Evolutionary conservation across 2,113 vertebrate species (phyloP).

Genomic region (Chlorodrepanis virens): DNA sequence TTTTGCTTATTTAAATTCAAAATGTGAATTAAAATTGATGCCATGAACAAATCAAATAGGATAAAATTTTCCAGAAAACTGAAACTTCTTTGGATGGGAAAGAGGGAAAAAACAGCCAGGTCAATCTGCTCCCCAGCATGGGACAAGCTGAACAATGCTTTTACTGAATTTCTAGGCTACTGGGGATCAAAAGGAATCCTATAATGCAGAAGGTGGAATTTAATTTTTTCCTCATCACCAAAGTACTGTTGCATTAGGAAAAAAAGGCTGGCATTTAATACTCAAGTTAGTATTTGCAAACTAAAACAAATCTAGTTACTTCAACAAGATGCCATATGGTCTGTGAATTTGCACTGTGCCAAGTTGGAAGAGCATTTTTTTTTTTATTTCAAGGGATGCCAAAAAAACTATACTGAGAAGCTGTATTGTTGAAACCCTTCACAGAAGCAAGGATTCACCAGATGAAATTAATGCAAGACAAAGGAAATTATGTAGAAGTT

Average conservation of each 20-base stretch:
- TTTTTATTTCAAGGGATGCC: not conserved
- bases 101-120: not conserved
- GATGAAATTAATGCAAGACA: not conserved
- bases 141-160: not conserved
- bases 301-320: constrained; percentile 16
- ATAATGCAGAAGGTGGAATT: not conserved
- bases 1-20: not conserved
- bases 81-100: not conserved
- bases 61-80: not conserved
- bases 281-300: constrained; percentile 27
- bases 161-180: not conserved
- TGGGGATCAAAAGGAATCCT: not conserved
- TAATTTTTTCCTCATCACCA: not conserved
- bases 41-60: not conserved
- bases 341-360: not conserved
- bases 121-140: not conserved
- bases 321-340: constrained; percentile 22
- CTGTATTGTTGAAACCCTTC: not conserved
- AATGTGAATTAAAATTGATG: not conserved
- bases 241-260: not conserved
- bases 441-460: not conserved
- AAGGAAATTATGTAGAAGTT: not conserved
- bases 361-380: not conserved
- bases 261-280: not conserved
- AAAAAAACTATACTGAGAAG: not conserved